Conservation (phyloP, 2,888 invertebrate species). For the Phania funesta region DNA sequence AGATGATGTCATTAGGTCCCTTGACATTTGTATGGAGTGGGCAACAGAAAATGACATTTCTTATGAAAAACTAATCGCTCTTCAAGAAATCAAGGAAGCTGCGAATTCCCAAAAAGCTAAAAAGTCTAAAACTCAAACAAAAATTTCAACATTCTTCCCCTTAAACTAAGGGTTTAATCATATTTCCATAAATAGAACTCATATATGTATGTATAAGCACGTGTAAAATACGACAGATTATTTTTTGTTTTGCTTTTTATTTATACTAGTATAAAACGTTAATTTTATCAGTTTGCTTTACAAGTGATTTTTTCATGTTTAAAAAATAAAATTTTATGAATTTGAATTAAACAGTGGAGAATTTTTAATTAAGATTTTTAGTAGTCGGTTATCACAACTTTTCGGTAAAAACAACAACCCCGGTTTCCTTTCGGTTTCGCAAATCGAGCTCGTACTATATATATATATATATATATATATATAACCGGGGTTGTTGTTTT, state of each 20-base stretch:
- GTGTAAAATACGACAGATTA: neutral
- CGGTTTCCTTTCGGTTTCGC: neutral
- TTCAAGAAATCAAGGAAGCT: neutral
- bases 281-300: neutral
- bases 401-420: neutral
- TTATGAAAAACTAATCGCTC: neutral
- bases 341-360: neutral
- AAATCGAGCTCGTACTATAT: neutral
- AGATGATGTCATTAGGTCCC: slow-evolving; percentile 29
- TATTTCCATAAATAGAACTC: neutral
- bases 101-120: neutral
- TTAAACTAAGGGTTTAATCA: neutral
- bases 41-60: neutral
- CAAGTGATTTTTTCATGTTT: neutral
- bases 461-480: neutral
- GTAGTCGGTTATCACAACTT: neutral
- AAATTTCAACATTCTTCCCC: neutral
- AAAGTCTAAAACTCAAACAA: neutral
- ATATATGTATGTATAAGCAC: no score
- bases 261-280: neutral
- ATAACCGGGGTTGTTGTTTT: neutral
- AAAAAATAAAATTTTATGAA: neutral
- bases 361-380: neutral
- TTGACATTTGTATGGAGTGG: slow-evolving; percentile 36
- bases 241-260: neutral